Evolutionary conservation across 2,113 vertebrate genomes (phyloP).

Genomic region (Aptenodytes forsteri): DNA sequence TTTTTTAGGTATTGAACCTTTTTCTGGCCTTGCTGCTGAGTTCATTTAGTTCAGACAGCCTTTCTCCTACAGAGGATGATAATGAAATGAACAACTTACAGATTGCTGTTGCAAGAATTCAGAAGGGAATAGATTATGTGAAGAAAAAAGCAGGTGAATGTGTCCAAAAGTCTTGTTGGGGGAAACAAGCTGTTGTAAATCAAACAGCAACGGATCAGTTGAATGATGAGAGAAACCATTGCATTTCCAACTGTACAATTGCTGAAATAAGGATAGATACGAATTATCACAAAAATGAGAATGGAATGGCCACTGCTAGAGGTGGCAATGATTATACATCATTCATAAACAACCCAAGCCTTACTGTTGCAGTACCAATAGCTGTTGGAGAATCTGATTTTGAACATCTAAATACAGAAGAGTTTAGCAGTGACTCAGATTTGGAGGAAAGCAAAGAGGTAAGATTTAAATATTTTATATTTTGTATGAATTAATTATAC

Average conservation of each 20-base stretch:
- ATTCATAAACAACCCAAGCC: slow-evolving; percentile 87
- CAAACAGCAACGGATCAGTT: slow-evolving; percentile 76
- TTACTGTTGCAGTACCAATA: slow-evolving; percentile 92
- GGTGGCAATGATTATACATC: slow-evolving; percentile 78
- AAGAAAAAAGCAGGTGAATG: slow-evolving; percentile 77
- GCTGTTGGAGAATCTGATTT: slow-evolving; percentile 93
- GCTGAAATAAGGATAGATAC: slow-evolving; percentile 81
- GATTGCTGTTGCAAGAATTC: slow-evolving; percentile 88
- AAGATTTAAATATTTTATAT: slow-evolving; percentile 46
- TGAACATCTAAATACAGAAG: slow-evolving; percentile 91
- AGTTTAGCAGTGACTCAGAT: slow-evolving; percentile 92
- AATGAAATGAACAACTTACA: slow-evolving; percentile 90
- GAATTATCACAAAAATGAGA: slow-evolving; percentile 75
- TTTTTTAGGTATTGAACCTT: slow-evolving; percentile 88
- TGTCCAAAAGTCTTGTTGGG: slow-evolving; percentile 74
- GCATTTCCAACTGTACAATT: slow-evolving; percentile 76
- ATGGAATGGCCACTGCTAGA: slow-evolving; percentile 76
- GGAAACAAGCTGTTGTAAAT: slow-evolving; percentile 65
- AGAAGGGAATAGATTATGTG: slow-evolving; percentile 77
- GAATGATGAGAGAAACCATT: slow-evolving; percentile 74
- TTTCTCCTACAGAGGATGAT: slow-evolving; percentile 85
- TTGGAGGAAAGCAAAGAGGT: slow-evolving; percentile 85
- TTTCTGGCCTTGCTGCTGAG: slow-evolving; percentile 96
- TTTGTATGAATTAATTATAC: neutral
- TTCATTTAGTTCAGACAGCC: slow-evolving; percentile 96